phyloP scores from a whole-genome alignment of 2,797 vertebrate genomes.

The Carcharodon carcharias region DNA sequence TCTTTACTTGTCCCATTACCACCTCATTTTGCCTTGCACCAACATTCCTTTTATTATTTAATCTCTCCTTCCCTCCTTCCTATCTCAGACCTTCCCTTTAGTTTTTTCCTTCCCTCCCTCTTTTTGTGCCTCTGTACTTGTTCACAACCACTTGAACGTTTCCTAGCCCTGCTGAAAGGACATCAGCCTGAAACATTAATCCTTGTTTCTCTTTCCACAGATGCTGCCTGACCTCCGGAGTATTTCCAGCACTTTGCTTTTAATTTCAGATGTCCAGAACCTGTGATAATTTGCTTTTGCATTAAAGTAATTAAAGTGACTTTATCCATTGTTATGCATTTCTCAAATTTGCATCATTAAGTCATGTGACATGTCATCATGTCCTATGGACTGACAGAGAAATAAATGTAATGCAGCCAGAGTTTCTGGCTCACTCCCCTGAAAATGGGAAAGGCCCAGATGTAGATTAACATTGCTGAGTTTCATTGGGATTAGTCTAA shows the following conservation, averaged over 20 bases:
- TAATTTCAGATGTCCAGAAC: neutral
- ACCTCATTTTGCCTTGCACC: no score
- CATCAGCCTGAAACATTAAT: neutral
- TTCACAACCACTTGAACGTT: neutral
- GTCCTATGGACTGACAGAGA: neutral
- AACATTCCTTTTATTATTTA: no score
- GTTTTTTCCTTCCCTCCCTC: no score
- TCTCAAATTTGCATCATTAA: neutral
- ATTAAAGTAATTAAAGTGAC: neutral
- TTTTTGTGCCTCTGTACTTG: neutral
- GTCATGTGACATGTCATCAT: neutral
- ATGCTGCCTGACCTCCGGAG: neutral
- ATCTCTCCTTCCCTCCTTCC: no score
- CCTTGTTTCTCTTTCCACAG: neutral
- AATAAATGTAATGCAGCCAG: neutral
- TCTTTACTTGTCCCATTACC: no score
- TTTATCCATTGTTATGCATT: constrained; percentile 2
- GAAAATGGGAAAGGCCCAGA: neutral
- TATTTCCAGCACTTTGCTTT: neutral
- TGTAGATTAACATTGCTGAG: neutral
- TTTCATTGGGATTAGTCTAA: neutral
- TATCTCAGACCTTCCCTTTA: neutral
- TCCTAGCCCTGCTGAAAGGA: neutral
- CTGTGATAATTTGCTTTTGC: neutral
- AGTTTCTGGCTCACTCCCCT: neutral